Base-by-base conservation (phyloP, 2,113 vertebrate species). In the Platichthys stellatus region DNA sequence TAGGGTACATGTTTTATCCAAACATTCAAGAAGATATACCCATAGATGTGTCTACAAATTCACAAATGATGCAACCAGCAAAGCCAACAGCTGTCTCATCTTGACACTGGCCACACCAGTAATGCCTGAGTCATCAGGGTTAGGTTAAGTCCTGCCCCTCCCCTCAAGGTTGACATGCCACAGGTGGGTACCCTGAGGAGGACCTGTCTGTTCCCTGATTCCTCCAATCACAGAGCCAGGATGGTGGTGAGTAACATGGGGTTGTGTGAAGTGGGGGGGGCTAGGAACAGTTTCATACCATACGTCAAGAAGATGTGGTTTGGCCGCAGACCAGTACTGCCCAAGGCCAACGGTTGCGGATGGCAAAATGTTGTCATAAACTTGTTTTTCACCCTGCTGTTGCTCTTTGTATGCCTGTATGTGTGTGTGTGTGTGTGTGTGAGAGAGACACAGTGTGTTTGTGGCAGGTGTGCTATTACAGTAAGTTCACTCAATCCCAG, bases 351-450 rank as follows among this genome's bases (percentile, higher is more conserved):
- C 47, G 51, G 68, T 88, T 86, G 80, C 54, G 86, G 84, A 87
- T 75, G 82, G 74, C 78, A 85, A 87, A 85, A 80, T 76, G 68
- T 85, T 85, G 88, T 86, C 87, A 91, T 90, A 84, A 90, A 92
- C 75, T 87, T 93, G 92, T 93, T 93, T 93, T 91, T 78, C 86
- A 78, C 78, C 73, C 61, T 74, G 77, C 73, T 87, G 69, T 72
- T 85, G 61, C n/a, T 63, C n/a, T 74, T 80, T 71, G 77, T 31
- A 47, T n/a, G 63, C 24, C 26, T 75, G 23, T 81, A 24, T 81
- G 75, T 84, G 80, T 76, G 80, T 80, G 74, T 59, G 57, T 17
- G 24, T 69, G 53, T 65, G 58, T 40, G 65, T 40, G 61, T 61
- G 59, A 66, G 63, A 43, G 67, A 47, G 38, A 31, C 31, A 38